Conservation (phyloP, 2,888 invertebrate species). For the Drosophila anomelani region DNA sequence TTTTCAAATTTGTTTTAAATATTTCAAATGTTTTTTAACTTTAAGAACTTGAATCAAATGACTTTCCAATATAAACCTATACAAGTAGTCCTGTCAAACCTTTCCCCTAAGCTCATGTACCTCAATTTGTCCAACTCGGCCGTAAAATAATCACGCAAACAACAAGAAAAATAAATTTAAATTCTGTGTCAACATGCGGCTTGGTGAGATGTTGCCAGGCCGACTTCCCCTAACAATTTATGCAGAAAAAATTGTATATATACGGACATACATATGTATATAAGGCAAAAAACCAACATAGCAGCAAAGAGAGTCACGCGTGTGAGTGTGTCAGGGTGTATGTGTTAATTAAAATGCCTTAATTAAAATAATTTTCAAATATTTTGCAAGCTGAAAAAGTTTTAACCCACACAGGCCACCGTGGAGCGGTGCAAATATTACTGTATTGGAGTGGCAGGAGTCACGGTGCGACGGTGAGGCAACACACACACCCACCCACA, state of each 20-base stretch:
- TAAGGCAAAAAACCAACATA: slow-evolving; percentile 43
- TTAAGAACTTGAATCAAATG: not conserved
- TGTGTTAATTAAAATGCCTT: slow-evolving; percentile 75
- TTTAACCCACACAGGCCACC: slow-evolving; percentile 13
- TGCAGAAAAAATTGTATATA: slow-evolving; percentile 39
- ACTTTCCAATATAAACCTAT: slow-evolving; percentile 1
- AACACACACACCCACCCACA: not conserved
- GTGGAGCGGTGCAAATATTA: slow-evolving; percentile 18
- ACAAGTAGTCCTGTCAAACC: not conserved
- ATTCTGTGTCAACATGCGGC: slow-evolving; percentile 74
- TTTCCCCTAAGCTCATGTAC: slow-evolving; percentile 9
- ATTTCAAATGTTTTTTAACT: not conserved
- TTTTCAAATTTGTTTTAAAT: not conserved
- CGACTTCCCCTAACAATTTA: slow-evolving; percentile 52
- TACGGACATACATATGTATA: not conserved
- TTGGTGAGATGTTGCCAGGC: slow-evolving; percentile 22
- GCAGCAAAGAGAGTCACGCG: slow-evolving; percentile 1
- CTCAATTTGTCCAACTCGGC: slow-evolving; percentile 9
- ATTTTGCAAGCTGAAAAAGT: slow-evolving; percentile 41
- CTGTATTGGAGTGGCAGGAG: slow-evolving; percentile 19
- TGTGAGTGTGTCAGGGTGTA: slow-evolving; percentile 42
- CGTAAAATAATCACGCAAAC: slow-evolving; percentile 48
- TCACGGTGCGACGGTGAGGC: not conserved
- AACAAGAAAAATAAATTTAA: slow-evolving; percentile 69
- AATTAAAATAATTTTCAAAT: slow-evolving; percentile 72